Conservation (phyloP, 2,888 invertebrate species). For the Osedax fenrisi region DNA sequence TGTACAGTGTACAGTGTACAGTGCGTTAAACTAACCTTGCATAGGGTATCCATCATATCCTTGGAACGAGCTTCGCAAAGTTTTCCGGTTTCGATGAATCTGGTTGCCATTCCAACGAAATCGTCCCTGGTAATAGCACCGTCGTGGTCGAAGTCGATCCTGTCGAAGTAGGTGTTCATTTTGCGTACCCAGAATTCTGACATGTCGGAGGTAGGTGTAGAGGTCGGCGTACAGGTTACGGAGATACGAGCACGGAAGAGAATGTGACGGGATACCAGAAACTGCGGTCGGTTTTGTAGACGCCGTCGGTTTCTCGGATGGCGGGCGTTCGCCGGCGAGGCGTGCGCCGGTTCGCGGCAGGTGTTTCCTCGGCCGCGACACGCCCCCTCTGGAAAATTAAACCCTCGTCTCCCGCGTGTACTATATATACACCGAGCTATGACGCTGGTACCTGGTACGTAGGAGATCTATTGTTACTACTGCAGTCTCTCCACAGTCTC, state of each 20-base stretch:
- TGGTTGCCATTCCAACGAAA: slow-evolving; percentile 33
- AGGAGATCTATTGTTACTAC: too few species aligned
- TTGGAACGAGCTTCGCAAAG: slow-evolving; percentile 20
- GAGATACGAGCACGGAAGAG: too few species aligned
- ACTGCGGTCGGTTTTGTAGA: too few species aligned
- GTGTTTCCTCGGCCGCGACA: not conserved
- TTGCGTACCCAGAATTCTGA: slow-evolving; percentile 31
- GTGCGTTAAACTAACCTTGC: slow-evolving; percentile 32
- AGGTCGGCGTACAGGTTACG: too few species aligned
- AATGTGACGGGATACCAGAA: too few species aligned
- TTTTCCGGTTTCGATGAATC: slow-evolving; percentile 32
- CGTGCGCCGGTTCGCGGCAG: not conserved
- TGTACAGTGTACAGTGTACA: too few species aligned
- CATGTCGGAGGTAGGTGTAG: slow-evolving; percentile 18
- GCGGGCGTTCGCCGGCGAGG: not conserved
- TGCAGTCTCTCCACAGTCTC: too few species aligned
- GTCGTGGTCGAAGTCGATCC: slow-evolving; percentile 36
- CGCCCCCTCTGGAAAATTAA: too few species aligned
- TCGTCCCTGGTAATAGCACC: slow-evolving; percentile 33
- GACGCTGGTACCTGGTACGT: too few species aligned
- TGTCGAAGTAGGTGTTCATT: slow-evolving; percentile 34
- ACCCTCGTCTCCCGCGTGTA: too few species aligned
- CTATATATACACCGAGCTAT: too few species aligned
- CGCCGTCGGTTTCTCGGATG: not conserved
- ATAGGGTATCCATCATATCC: slow-evolving; percentile 21